A percentile compares a stretch with the other conserved stretches of the same genome.
phyloP scores from a whole-genome alignment of 2,797 vertebrate genomes.

The Esox lucius region DNA sequence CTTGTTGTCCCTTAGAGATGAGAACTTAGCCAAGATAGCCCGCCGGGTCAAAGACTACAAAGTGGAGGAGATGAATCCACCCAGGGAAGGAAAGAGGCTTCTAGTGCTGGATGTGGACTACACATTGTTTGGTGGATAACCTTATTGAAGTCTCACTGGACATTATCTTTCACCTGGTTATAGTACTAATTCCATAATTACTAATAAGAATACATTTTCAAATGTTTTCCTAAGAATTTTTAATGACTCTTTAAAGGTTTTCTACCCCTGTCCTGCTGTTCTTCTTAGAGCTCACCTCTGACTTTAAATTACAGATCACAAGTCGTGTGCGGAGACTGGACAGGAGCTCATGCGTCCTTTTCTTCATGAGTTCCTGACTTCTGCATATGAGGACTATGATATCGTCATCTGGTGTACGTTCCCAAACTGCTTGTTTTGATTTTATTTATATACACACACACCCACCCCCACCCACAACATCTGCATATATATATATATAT shows the following conservation, averaged over 20 bases:
- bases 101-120: slow-evolving; percentile 97
- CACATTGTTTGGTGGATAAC: slow-evolving; percentile 89
- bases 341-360: slow-evolving; percentile 97
- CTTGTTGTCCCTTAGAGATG: slow-evolving; percentile 80
- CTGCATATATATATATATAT: too few relatives aligned
- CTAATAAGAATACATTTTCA: not conserved
- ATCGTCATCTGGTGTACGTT: slow-evolving; percentile 99
- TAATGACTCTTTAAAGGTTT: not conserved
- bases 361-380: slow-evolving; percentile 96
- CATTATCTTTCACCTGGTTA: not conserved
- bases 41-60: slow-evolving; percentile 97
- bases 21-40: slow-evolving; percentile 96
- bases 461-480: too few relatives aligned
- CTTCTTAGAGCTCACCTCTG: not conserved
- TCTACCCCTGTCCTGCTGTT: not conserved
- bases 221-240: not conserved
- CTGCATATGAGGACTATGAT: slow-evolving; percentile 97
- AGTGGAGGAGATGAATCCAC: slow-evolving; percentile 92
- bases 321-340: slow-evolving; percentile 97
- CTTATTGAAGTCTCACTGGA: not conserved
- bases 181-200: not conserved
- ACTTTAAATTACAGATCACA: slow-evolving; percentile 83
- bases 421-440: not conserved
- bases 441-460: not conserved
- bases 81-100: slow-evolving; percentile 93